Conservation (phyloP, 1,140 invertebrate species). For the Halesus radiatus region DNA sequence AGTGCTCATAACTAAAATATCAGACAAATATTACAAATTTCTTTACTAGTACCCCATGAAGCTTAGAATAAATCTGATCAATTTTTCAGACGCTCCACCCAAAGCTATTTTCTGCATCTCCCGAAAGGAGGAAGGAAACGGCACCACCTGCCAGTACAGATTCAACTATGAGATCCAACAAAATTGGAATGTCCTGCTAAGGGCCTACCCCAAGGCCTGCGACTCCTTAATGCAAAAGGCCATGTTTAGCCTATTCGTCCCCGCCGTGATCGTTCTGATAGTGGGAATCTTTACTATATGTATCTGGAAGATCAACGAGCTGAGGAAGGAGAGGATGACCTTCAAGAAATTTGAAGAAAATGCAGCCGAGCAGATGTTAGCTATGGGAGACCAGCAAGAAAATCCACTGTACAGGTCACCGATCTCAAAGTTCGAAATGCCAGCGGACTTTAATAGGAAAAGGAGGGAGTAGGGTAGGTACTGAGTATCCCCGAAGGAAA, state of each 20-base stretch:
- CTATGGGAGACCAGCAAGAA: conserved; percentile 62
- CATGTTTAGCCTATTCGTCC: not conserved
- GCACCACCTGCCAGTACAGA: conserved; percentile 11
- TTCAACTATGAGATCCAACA: conserved; percentile 45
- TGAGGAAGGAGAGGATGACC: conserved; percentile 66
- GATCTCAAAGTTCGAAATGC: conserved; percentile 68
- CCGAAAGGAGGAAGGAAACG: not conserved
- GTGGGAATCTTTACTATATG: conserved; percentile 65
- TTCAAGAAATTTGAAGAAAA: conserved; percentile 69
- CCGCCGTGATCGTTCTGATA: conserved; percentile 56
- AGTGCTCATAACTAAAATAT: no score
- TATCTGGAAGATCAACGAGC: conserved; percentile 63
- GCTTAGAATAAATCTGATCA: not conserved
- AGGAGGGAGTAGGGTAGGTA: conserved; percentile 52
- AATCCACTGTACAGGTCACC: conserved; percentile 73
- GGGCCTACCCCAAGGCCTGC: conserved; percentile 31
- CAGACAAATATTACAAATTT: no score
- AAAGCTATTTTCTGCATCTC: conserved; percentile 26
- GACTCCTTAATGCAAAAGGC: not conserved
- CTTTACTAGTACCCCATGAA: no score
- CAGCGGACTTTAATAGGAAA: conserved; percentile 66
- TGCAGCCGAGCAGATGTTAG: conserved; percentile 60
- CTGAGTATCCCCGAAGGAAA: no score
- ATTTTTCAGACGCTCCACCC: conserved; percentile 5
- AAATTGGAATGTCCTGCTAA: conserved; percentile 33